These are phyloP conservation scores for Takifugu bimaculatus DNA, from an alignment of 2,113 vertebrate species.

Conservation along the genomic window DNA sequence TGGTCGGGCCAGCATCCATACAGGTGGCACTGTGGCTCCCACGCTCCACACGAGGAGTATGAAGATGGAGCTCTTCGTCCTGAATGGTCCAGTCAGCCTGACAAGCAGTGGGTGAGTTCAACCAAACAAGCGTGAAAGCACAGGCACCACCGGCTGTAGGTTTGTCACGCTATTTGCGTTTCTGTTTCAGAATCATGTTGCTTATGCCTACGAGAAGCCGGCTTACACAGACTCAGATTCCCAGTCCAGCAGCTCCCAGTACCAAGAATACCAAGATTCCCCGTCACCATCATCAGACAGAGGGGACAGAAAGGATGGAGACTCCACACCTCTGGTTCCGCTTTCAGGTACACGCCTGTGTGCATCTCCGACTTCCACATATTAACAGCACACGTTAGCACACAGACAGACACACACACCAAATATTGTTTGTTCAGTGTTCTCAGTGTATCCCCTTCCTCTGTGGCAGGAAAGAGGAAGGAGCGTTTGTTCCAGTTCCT, in stretches of 20 bases:
- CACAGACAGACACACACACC: neutral
- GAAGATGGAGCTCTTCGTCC: constrained; percentile 38
- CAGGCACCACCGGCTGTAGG: neutral
- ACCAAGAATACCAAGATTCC: constrained; percentile 66
- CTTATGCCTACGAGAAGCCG: constrained; percentile 35
- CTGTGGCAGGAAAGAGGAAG: constrained; percentile 73
- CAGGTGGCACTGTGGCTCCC: constrained; percentile 64
- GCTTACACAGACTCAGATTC: constrained; percentile 75
- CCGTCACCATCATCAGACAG: constrained; percentile 63
- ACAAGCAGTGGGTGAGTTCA: constrained; percentile 63
- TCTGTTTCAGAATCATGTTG: constrained; percentile 54
- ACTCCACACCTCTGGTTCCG: constrained; percentile 49
- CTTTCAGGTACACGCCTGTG: constrained; percentile 63
- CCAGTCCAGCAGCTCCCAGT: constrained; percentile 73
- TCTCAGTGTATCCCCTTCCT: constrained; percentile 19
- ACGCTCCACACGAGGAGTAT: constrained; percentile 43
- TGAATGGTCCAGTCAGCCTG: constrained; percentile 52
- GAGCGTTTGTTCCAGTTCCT: constrained; percentile 81
- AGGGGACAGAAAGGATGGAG: constrained; percentile 34
- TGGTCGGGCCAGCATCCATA: constrained; percentile 72
- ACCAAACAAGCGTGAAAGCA: neutral
- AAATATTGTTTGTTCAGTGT: neutral
- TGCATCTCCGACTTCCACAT: neutral
- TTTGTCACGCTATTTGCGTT: neutral
- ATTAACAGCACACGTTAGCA: neutral